Conservation (phyloP, 2,797 vertebrate genomes). For the Sebastes itinus region DNA sequence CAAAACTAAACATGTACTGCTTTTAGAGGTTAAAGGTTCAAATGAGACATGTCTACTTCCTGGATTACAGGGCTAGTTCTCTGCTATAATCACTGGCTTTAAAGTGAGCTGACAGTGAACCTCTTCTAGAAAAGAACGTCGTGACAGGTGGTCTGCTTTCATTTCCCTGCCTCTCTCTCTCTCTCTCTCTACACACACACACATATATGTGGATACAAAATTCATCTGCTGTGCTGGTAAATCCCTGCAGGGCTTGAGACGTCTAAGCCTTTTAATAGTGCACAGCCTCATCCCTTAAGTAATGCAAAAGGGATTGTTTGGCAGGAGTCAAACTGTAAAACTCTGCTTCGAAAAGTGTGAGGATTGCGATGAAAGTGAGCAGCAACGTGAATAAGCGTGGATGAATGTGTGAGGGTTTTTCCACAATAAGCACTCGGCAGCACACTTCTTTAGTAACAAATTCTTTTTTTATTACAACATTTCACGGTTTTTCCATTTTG, state of each 20-base stretch:
- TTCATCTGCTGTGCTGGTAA: constrained; percentile 12
- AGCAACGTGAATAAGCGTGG: background rate
- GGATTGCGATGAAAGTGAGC: background rate
- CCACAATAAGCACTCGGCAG: constrained; percentile 35
- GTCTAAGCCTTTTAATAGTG: constrained; percentile 36
- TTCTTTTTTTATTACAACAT: constrained; percentile 86
- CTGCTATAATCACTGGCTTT: background rate
- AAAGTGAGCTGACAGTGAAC: background rate
- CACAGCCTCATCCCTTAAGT: constrained; percentile 33
- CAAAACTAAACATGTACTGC: background rate
- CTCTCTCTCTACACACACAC: background rate
- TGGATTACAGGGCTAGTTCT: background rate
- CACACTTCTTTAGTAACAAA: constrained; percentile 79
- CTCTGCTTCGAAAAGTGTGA: background rate
- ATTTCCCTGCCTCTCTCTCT: background rate
- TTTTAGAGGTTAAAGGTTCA: background rate
- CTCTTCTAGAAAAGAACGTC: background rate
- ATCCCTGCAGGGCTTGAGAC: constrained; percentile 13
- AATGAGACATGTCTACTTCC: background rate
- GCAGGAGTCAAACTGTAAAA: background rate
- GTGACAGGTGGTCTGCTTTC: constrained; percentile 20
- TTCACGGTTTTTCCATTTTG: constrained; percentile 81
- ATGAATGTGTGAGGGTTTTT: background rate
- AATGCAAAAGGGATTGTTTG: constrained; percentile 27
- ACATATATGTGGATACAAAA: background rate